Evolutionary conservation across 2,888 invertebrate genomes (phyloP), one percentile per base, ranked within the genome.

Genomic region (Miltochrista miniata): DNA sequence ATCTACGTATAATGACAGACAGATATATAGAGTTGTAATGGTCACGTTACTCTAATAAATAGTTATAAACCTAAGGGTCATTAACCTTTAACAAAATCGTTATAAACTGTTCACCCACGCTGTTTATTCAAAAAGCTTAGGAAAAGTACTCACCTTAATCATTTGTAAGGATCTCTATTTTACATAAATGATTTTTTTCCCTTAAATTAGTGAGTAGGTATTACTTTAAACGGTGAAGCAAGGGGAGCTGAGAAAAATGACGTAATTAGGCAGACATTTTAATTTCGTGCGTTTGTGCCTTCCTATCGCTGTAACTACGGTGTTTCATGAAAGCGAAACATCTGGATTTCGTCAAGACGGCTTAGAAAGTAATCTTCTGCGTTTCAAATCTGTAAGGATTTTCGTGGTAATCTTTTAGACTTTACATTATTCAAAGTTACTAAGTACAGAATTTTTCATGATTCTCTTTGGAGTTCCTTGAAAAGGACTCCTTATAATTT

Each of bases 181-280:
- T 59, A 49, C 68, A 65, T 68, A 65, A n/a, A 58, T 49, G 57
- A 56, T 70, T 68, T 65, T 24, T 63, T 68, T 56, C 61, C n/a
- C 52, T 56, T 50, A 70, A 71, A 71, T 70, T 74, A 64, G 66
- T 56, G 45, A 51, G 49, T 48, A 37, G 41, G 50, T 56, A 59
- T 54, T 66, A 64, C 68, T 57, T 55, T 59, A 60, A 68, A 61
- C 65, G 61, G 62, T 24, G 58, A 49, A 54, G 46, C 40, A 39
- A 53, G 49, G 54, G 59, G 45, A 58, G 61, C 51, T 61, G 54
- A 68, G 68, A 66, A 64, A 61, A 73, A 73, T 64, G 55, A 64
- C 54, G 61, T 69, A 65, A 73, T 76, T 73, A 72, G 51, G 68
- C 59, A 56, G 61, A 58, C 60, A 66, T 72, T 66, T 72, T 70